These are phyloP conservation scores for Morpho achilles DNA, from an alignment of 2,888 invertebrate species.

Conservation along the genomic window DNA sequence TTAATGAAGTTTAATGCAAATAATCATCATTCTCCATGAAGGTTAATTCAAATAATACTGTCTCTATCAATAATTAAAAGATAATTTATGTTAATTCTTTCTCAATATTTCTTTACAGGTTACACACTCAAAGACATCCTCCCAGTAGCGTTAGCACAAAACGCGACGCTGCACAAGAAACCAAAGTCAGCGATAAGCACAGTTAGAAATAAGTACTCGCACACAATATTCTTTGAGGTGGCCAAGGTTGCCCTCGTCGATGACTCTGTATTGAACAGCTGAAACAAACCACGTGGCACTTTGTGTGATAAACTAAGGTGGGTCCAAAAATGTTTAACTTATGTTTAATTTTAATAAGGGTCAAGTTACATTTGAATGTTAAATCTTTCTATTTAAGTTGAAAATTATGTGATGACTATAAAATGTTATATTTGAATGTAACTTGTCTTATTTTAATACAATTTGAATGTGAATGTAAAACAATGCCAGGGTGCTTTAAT, in stretches of 20 bases:
- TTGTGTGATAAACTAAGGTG: conserved; percentile 53
- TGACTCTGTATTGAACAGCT: conserved; percentile 56
- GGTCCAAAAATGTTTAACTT: conserved; percentile 46
- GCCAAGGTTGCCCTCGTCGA: conserved; percentile 86
- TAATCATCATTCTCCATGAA: no score
- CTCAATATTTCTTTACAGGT: conserved; percentile 74
- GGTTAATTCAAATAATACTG: no score
- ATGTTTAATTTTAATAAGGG: conserved; percentile 16
- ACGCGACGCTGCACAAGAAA: conserved; percentile 87
- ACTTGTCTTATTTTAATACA: no score
- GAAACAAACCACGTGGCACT: conserved; percentile 48
- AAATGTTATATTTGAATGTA: not conserved
- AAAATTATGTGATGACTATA: not conserved
- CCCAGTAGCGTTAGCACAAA: conserved; percentile 84
- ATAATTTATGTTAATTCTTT: no score
- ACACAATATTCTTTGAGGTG: conserved; percentile 95
- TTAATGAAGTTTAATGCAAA: no score
- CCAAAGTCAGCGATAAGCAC: conserved; percentile 90
- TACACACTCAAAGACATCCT: conserved; percentile 87
- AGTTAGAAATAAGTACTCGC: conserved; percentile 95
- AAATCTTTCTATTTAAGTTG: no score
- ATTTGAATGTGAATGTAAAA: not conserved
- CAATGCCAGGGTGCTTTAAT: not conserved
- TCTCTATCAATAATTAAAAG: no score
- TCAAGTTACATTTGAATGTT: conserved; percentile 10